phyloP scores from a whole-genome alignment of 2,888 invertebrate genomes.

The Myopa tessellatipennis region DNA sequence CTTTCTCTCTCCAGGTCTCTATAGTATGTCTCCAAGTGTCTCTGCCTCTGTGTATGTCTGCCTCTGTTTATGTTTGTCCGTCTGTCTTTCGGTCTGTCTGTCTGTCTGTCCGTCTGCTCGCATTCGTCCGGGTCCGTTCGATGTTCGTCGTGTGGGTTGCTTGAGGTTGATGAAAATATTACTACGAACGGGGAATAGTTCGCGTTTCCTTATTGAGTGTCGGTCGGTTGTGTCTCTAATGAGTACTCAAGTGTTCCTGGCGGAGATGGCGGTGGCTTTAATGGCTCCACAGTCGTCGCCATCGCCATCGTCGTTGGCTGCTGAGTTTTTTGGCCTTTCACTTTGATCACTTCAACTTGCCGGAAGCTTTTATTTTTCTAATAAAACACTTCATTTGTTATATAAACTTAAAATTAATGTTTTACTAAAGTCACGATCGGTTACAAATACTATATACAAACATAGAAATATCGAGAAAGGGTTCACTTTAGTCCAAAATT shows the following conservation, averaged over 20 bases:
- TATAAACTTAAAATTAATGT: no score
- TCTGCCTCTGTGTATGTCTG: not conserved
- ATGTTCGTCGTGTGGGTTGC: conserved; percentile 15
- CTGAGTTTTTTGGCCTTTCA: conserved; percentile 24
- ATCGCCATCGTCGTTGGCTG: not conserved
- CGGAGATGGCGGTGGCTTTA: conserved; percentile 1
- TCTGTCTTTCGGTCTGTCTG: not conserved
- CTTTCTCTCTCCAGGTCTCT: conserved; percentile 37
- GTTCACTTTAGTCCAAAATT: no score
- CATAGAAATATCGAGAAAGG: no score
- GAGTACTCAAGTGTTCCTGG: conserved; percentile 8
- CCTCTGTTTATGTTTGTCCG: not conserved
- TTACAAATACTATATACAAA: no score
- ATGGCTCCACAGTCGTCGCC: not conserved
- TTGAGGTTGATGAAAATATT: conserved; percentile 8
- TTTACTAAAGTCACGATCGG: no score
- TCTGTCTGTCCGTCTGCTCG: not conserved
- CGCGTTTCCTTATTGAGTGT: conserved; percentile 26
- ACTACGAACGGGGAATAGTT: conserved; percentile 19
- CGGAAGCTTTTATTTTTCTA: not conserved
- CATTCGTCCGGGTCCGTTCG: not conserved
- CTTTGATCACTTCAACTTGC: conserved; percentile 4
- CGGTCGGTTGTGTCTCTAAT: conserved; percentile 16
- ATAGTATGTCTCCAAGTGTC: not conserved
- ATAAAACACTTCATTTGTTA: not conserved